A percentile compares a stretch with the other conserved stretches of the same genome.
Conservation (phyloP, 2,888 invertebrate genomes). For the Hemicrepidius hirtus region DNA sequence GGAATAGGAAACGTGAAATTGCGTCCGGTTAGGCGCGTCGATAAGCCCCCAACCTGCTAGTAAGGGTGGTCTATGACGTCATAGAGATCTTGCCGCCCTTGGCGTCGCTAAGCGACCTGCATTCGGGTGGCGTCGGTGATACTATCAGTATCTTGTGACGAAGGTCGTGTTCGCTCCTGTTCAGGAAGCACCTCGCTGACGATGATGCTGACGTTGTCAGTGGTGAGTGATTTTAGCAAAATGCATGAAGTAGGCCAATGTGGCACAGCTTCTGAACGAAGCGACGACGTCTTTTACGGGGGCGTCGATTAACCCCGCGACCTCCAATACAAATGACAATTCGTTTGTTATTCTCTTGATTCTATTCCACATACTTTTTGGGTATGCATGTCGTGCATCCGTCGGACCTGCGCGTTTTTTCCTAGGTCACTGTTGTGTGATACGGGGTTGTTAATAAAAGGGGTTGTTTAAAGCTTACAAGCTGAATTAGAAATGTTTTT, state of each 20-base stretch:
- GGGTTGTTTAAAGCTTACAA: not conserved
- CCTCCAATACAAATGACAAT: constrained; percentile 5
- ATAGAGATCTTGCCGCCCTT: constrained; percentile 59
- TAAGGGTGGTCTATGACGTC: constrained; percentile 58
- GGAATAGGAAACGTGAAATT: constrained; percentile 9
- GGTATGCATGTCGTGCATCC: constrained; percentile 25
- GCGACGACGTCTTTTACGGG: not conserved
- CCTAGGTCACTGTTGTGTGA: not conserved
- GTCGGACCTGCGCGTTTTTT: constrained; percentile 12
- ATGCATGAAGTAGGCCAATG: constrained; percentile 39
- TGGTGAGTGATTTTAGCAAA: constrained; percentile 62
- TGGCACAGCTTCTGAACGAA: not conserved
- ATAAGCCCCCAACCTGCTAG: constrained; percentile 46
- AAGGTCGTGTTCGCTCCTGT: constrained; percentile 57
- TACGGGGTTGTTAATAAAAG: not conserved
- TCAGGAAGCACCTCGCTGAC: constrained; percentile 50
- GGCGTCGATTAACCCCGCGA: constrained; percentile 9
- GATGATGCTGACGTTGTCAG: constrained; percentile 66
- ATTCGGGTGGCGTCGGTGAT: constrained; percentile 61
- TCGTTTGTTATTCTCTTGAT: constrained; percentile 11
- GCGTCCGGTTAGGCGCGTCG: constrained; percentile 35
- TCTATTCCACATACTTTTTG: not conserved
- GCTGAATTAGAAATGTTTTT: not conserved
- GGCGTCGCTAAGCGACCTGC: constrained; percentile 62
- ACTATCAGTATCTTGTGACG: constrained; percentile 56